These are phyloP conservation scores for Apaloderma vittatum DNA, from an alignment of 2,113 vertebrate species.

Conservation along the genomic window DNA sequence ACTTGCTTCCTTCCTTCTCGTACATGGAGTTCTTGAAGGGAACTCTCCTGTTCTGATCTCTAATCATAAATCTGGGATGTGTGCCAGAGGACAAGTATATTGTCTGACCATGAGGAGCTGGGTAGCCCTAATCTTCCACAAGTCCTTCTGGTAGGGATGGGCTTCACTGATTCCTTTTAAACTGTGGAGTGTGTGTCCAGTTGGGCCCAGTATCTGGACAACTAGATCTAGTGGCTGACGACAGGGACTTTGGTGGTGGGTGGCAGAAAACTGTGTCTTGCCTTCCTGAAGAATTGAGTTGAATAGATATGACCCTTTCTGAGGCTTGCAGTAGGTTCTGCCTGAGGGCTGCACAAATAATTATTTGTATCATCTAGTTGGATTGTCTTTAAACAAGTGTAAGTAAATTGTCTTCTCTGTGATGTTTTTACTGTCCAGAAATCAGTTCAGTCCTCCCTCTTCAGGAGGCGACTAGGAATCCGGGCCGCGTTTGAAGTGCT, in stretches of 20 bases:
- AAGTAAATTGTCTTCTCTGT: slow-evolving; percentile 2
- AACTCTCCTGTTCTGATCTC: background rate
- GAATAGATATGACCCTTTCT: background rate
- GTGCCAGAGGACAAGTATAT: background rate
- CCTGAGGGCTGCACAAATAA: background rate
- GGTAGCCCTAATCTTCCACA: background rate
- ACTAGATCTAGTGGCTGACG: background rate
- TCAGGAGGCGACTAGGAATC: slow-evolving; percentile 90
- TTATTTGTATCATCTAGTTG: background rate
- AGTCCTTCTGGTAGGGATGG: background rate
- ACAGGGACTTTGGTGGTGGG: background rate
- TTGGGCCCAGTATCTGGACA: background rate
- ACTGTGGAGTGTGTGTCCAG: background rate
- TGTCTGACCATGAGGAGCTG: background rate
- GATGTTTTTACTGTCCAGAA: slow-evolving; percentile 80
- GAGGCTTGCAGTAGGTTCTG: background rate
- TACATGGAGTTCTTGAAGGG: background rate
- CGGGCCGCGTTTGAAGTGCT: slow-evolving; percentile 93
- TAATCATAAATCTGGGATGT: background rate
- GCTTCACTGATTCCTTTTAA: background rate
- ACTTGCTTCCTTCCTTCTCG: background rate
- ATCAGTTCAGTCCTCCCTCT: slow-evolving; percentile 91
- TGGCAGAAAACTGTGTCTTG: background rate
- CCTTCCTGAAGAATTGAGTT: background rate
- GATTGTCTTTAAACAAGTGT: background rate